Base-by-base conservation (phyloP, 2,113 vertebrate genomes). In the Ictalurus punctatus region DNA sequence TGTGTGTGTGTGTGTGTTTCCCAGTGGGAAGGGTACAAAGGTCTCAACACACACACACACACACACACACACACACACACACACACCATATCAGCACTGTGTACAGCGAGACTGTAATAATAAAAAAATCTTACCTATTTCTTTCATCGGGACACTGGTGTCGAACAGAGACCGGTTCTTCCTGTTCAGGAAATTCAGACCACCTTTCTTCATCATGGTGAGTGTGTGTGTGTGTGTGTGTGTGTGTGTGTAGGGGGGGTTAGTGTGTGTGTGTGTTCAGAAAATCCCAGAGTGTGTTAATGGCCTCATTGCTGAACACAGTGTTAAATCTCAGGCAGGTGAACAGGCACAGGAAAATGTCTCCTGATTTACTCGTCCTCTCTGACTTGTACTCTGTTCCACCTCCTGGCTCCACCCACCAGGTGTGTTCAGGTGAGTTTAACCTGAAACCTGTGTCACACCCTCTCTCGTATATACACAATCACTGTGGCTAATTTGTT, bases 91-190 rank as follows among this genome's bases (percentile, higher is more conserved):
- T 73, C 17, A n/a, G 25, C 59, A 52, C 16, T 30, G 14, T 71
- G 23, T 30, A 34, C 34, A 56, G 48, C 10, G 13, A 58, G 30
- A 84, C 34, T 44, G 14, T 65, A 85, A 84, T 54, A 14, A 69
- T 10, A 56, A 2, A 27, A 52, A 79, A 85, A 52, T 94, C 96
- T 96, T 90, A 96, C 96, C 95, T 86, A 93, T 92, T 12, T 95
- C 95, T 85, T 90, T 93, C 83, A 94, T 90, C 90, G 94, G 92
- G 78, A 94, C 44, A 27, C 80, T 94, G 90, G 93, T 94, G 93
- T 93, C 95, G 90, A 94, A 96, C 4, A 96, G 94, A 67, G 93
- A 94, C 4, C 85, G 92, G 82, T 90, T 95, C 92, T 95, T 96
- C 78, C 93, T 94, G 90, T 93, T 90, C 92, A 94, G 48, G 88